Evolutionary conservation across 2,888 invertebrate species (phyloP), one percentile per base, ranked within the genome.

Genomic region (Luffia ferchaultella): DNA sequence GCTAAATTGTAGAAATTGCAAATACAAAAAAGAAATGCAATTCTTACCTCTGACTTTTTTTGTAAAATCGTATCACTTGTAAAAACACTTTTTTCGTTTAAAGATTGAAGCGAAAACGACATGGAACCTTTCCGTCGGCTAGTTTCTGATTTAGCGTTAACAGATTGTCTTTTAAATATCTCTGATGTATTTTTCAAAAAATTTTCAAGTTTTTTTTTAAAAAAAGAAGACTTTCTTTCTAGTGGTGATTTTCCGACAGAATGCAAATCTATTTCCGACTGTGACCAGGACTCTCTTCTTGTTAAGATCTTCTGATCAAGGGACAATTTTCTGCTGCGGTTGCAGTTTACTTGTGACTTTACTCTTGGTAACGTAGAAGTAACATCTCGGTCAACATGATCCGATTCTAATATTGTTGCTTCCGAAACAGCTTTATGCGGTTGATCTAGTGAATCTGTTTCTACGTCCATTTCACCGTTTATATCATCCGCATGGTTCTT

Each of bases 191-290:
- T 83, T 52, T 69, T 77, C 9, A 82, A 60, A 55, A 83, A 80
- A 58, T 73, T 82, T 20, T 80, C 78, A 74, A 82, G 71, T 60
- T 75, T 82, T 54, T 82, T 82, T 48, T 70, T 66, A 52, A 82
- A 83, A 60, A 82, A 82, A 2, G 83, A 82, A 1, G 80, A 77
- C 63, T 83, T 83, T 19, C 80, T 64, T 56, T 80, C 77, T 12
- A 83, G 55, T 12, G 79, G 78, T 9, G 67, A 73, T 59, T 79
- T 82, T 3, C 82, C 80, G 53, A 80, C 71, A 5, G 70, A 70
- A 63, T 79, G 65, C 43, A 83, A 64, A 61, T 83, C 78, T 49
- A 77, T 55, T 62, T 82, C 82, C 12, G 82, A 82, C 53, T 78
- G 79, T 7, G 82, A 77, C 42, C 80, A 60, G 15, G 74, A 68